Percentiles rank a stretch among this genome's conserved stretches.
Conservation (phyloP, 2,888 invertebrate genomes). For the Pseudococcus longispinus region DNA sequence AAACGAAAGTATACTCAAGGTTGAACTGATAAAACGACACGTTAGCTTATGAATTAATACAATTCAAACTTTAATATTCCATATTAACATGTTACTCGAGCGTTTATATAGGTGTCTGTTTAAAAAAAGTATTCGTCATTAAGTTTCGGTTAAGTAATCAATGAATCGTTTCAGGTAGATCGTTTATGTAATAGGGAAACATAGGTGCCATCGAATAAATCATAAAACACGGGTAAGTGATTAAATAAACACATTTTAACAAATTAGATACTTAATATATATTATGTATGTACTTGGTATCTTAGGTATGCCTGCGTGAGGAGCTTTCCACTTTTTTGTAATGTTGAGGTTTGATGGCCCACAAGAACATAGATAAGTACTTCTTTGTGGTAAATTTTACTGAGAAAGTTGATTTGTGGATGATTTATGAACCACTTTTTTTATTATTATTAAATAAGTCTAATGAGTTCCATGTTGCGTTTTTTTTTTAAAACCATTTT, state of each 20-base stretch:
- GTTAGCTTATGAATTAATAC: neutral
- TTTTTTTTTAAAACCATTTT: neutral
- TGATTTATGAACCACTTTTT: neutral
- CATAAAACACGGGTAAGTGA: neutral
- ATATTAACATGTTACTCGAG: neutral
- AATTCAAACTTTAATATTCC: neutral
- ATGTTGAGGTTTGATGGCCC: too few relatives aligned
- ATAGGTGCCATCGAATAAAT: neutral
- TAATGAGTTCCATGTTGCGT: too few relatives aligned
- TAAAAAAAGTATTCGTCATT: neutral
- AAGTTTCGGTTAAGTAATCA: neutral
- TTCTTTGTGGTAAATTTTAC: neutral
- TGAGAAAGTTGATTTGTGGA: neutral
- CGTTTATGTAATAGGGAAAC: neutral
- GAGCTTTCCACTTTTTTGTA: neutral
- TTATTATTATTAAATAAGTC: too few relatives aligned
- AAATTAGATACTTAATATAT: neutral
- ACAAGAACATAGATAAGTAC: too few relatives aligned
- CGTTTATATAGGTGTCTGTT: neutral
- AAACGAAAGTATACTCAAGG: constrained; percentile 30
- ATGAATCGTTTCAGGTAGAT: neutral
- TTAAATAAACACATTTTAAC: neutral
- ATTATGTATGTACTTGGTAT: neutral
- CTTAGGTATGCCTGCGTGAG: neutral
- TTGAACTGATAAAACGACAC: constrained; percentile 38